Conservation (phyloP, 2,797 vertebrate genomes). For the Notoglanidium macrostoma region DNA sequence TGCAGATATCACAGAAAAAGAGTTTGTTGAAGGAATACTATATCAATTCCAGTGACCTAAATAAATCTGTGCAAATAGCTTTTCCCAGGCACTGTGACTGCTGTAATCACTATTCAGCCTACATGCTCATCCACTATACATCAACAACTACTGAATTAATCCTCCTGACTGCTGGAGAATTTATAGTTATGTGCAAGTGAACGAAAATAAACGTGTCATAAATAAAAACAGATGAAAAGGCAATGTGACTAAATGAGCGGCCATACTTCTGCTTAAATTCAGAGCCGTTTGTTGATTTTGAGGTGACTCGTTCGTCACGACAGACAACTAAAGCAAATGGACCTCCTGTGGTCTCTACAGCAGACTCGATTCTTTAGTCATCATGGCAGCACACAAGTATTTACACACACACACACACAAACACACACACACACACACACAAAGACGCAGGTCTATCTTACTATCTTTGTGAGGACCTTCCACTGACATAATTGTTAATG, state of each 20-base stretch:
- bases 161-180: conserved; percentile 40
- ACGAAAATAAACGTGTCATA: conserved; percentile 45
- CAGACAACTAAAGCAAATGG: conserved; percentile 64
- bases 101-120: conserved; percentile 30
- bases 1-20: conserved; percentile 18
- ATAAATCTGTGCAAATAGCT: conserved; percentile 28
- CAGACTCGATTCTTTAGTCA: conserved; percentile 41
- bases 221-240: conserved; percentile 49
- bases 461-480: background rate
- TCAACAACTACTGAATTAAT: conserved; percentile 54
- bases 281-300: conserved; percentile 56
- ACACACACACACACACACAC: conserved; percentile 17
- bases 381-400: conserved; percentile 7
- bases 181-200: conserved; percentile 37
- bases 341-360: conserved; percentile 59
- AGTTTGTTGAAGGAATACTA: background rate
- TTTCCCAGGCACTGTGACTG: background rate
- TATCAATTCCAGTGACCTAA: conserved; percentile 4
- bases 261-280: conserved; percentile 59
- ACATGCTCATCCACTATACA: conserved; percentile 45
- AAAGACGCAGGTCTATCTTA: no score
- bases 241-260: conserved; percentile 49
- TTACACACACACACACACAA: conserved; percentile 16
- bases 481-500: background rate
- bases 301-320: conserved; percentile 61